A percentile compares a stretch with the other conserved stretches of the same genome.
These are phyloP conservation scores for Amyelois transitella DNA, from an alignment of 1,140 invertebrate species.

Conservation along the genomic window DNA sequence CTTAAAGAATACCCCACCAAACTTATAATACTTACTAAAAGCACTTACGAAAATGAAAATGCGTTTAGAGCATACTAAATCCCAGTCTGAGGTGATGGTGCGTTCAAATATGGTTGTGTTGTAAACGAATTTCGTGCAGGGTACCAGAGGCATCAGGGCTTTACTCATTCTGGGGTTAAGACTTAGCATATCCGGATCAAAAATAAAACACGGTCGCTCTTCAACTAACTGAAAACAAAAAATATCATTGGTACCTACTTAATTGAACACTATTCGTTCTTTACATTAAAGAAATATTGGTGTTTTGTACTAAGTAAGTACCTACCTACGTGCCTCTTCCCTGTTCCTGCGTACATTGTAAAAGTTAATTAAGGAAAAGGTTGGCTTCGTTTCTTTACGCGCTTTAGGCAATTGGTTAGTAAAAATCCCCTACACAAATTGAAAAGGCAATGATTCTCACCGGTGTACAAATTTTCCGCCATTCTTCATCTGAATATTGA, in stretches of 20 bases:
- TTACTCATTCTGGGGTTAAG: conserved; percentile 46
- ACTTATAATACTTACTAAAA: conserved; percentile 66
- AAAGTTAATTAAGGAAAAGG: no score
- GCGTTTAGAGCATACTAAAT: conserved; percentile 79
- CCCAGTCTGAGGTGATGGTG: conserved; percentile 83
- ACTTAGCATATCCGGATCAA: conserved; percentile 50
- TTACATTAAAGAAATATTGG: no score
- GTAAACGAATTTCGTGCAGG: conserved; percentile 76
- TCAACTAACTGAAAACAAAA: conserved; percentile 38
- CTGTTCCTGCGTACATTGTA: no score
- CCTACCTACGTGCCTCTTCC: no score
- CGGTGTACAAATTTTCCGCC: conserved; percentile 54
- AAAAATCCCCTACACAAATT: no score
- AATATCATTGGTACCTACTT: background rate
- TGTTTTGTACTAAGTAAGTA: no score
- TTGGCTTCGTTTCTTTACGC: no score
- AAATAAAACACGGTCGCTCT: conserved; percentile 58
- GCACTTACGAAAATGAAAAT: no score
- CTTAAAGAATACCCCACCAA: no score
- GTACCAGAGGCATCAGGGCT: conserved; percentile 43
- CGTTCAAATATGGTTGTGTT: conserved; percentile 78
- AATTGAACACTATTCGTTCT: no score
- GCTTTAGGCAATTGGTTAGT: no score
- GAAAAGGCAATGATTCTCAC: conserved; percentile 36
- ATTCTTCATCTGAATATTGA: conserved; percentile 42